Percentiles rank a stretch among this genome's conserved stretches.
Evolutionary conservation across 2,113 vertebrate genomes (phyloP).

Genomic region (Odobenus rosmarus): DNA sequence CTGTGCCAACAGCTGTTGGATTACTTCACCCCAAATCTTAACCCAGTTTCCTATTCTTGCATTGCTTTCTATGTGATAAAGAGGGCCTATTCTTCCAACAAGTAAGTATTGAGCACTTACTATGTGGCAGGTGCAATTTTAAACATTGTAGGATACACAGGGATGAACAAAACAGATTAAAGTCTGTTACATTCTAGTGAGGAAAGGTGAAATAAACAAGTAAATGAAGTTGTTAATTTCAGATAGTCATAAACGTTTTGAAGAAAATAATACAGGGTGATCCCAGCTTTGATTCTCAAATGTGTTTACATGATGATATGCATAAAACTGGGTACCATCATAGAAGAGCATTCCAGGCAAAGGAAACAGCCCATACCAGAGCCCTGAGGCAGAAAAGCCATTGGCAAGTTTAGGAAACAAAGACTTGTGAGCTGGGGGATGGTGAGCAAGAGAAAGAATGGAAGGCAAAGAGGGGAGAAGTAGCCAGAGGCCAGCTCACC

Average conservation of each 20-base stretch:
- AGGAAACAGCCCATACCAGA: background rate
- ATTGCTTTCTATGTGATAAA: background rate
- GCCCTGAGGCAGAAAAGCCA: background rate
- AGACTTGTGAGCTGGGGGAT: background rate
- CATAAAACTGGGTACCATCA: background rate
- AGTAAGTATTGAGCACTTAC: background rate
- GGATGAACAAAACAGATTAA: background rate
- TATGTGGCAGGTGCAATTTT: background rate
- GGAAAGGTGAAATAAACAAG: background rate
- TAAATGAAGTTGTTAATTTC: background rate
- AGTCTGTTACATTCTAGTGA: background rate
- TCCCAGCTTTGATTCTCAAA: background rate
- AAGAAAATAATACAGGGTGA: background rate
- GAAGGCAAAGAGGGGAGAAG: background rate
- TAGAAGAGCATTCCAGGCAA: background rate
- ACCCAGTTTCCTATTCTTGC: background rate
- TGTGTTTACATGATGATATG: background rate
- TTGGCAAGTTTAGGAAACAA: background rate
- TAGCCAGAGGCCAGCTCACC: background rate
- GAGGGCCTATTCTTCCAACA: background rate
- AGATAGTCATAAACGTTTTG: background rate
- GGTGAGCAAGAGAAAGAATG: background rate
- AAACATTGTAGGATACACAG: background rate
- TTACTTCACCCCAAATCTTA: background rate
- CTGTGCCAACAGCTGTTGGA: background rate